Conservation (phyloP, 2,888 invertebrate species). For the Odontocolon sp. region DNA sequence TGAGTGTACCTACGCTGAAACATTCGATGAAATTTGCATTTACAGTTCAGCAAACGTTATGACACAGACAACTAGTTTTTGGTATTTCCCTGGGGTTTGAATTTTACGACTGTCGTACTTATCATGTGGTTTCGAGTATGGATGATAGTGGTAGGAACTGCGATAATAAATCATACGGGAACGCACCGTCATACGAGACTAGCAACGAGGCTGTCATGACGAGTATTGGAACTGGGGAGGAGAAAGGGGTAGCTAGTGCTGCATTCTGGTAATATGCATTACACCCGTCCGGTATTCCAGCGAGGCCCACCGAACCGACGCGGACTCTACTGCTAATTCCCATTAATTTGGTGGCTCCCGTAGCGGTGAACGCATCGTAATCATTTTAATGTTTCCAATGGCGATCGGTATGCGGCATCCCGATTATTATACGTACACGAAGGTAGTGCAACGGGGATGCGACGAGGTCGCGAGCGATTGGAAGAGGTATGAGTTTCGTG, state of each 20-base stretch:
- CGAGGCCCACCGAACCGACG: slow-evolving; percentile 31
- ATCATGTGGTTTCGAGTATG: not conserved
- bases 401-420: slow-evolving; percentile 60
- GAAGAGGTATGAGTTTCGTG: slow-evolving; percentile 39
- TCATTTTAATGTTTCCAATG: slow-evolving; percentile 67
- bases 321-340: slow-evolving; percentile 62
- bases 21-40: not conserved
- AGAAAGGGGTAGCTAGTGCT: slow-evolving; percentile 35
- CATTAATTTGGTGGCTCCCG: slow-evolving; percentile 65
- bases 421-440: slow-evolving; percentile 60
- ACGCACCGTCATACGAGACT: slow-evolving; percentile 27
- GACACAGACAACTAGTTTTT: not conserved
- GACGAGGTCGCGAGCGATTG: slow-evolving; percentile 25
- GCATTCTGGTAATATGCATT: slow-evolving; percentile 41
- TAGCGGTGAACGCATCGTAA: slow-evolving; percentile 60
- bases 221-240: slow-evolving; percentile 5
- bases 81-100: no score
- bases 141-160: not conserved
- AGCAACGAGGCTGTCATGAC: slow-evolving; percentile 41
- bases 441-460: slow-evolving; percentile 26
- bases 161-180: slow-evolving; percentile 47
- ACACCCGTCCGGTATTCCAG: slow-evolving; percentile 32
- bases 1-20: not conserved
- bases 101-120: not conserved
- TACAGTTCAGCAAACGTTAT: not conserved